Evolutionary conservation across 2,797 vertebrate genomes (phyloP).

Genomic region (Phataginus tricuspis): DNA sequence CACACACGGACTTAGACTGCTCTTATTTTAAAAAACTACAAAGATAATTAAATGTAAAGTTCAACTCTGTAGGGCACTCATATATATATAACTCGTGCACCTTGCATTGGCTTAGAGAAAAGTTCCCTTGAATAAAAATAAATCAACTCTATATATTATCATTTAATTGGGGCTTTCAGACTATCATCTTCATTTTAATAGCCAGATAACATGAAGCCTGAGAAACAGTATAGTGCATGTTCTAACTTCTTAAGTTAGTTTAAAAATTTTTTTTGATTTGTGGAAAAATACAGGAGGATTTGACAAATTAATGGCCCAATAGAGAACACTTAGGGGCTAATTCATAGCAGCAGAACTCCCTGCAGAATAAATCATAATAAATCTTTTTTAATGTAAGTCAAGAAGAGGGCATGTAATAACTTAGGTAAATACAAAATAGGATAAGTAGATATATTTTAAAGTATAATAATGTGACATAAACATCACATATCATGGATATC

Average conservation of each 20-base stretch:
- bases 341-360: slow-evolving; percentile 18
- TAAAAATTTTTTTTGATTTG: background rate
- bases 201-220: background rate
- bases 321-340: background rate
- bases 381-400: slow-evolving; percentile 35
- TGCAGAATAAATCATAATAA: slow-evolving; percentile 44
- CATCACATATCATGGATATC: background rate
- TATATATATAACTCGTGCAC: background rate
- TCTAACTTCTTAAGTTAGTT: slow-evolving; percentile 50
- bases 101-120: background rate
- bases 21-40: background rate
- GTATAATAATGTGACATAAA: background rate
- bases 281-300: slow-evolving; percentile 12
- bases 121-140: slow-evolving; percentile 16
- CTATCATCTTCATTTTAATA: slow-evolving; percentile 40
- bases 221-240: background rate
- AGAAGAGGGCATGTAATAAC: background rate
- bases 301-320: slow-evolving; percentile 51
- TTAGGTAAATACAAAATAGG: slow-evolving; percentile 22
- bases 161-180: slow-evolving; percentile 30
- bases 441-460: slow-evolving; percentile 32
- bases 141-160: slow-evolving; percentile 1
- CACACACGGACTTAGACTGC: background rate
- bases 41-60: background rate
- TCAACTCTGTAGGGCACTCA: background rate